Evolutionary conservation across 1,140 invertebrate genomes (phyloP).

Genomic region (Papilio glaucus): DNA sequence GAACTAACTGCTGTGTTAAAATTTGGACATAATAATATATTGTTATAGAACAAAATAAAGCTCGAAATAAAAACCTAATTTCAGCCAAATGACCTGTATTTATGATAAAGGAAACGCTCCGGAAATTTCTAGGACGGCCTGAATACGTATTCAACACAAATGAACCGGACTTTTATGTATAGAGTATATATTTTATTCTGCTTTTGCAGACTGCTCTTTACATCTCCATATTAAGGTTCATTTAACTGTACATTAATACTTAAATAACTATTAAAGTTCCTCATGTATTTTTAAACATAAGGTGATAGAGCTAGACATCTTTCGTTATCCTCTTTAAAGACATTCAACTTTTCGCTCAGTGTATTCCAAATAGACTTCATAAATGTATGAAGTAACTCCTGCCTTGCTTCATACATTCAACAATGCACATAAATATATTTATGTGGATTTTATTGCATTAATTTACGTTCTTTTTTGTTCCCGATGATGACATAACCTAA

Average conservation of each 20-base stretch:
- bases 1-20: neutral
- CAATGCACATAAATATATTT: too few species aligned
- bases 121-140: constrained; percentile 12
- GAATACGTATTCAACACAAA: constrained; percentile 5
- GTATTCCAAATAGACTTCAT: too few species aligned
- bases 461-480: too few species aligned
- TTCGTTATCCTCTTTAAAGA: too few species aligned
- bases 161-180: constrained; percentile 3
- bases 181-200: neutral
- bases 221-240: neutral
- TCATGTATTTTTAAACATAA: too few species aligned
- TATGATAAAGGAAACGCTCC: constrained; percentile 5
- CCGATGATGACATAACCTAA: too few species aligned
- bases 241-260: neutral
- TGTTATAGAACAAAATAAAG: neutral
- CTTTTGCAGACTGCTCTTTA: neutral
- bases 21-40: neutral
- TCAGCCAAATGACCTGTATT: constrained; percentile 1
- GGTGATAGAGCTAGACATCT: too few species aligned
- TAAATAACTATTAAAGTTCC: too few species aligned
- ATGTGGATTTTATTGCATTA: too few species aligned
- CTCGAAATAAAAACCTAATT: neutral
- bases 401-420: too few species aligned
- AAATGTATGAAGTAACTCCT: too few species aligned
- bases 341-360: too few species aligned